A percentile compares a stretch with the other conserved stretches of the same genome.
Conservation (phyloP, 1,140 invertebrate species). For the Bacillus rossius region DNA sequence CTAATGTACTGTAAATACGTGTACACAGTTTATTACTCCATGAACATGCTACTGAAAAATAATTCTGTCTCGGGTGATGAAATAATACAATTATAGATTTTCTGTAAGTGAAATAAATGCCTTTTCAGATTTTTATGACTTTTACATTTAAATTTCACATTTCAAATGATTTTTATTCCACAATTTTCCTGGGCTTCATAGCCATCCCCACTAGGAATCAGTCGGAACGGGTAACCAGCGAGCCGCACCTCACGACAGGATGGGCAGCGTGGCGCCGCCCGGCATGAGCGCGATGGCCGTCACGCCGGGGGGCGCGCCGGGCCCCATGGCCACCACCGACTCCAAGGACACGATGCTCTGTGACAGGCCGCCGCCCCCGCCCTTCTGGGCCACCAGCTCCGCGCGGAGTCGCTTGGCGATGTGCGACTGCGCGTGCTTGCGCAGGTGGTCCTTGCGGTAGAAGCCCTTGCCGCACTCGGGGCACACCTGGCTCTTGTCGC, state of each 20-base stretch:
- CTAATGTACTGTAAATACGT: too few relatives aligned
- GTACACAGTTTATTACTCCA: too few relatives aligned
- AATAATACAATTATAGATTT: too few relatives aligned
- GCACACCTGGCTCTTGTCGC: constrained; percentile 79
- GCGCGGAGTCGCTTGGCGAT: constrained; percentile 74
- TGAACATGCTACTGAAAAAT: too few relatives aligned
- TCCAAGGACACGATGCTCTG: constrained; percentile 7
- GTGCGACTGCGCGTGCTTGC: constrained; percentile 75
- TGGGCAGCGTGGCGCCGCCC: constrained; percentile 12
- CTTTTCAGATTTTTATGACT: too few relatives aligned
- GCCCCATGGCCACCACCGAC: constrained; percentile 10
- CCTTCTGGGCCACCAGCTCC: constrained; percentile 50
- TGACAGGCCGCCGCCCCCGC: background rate
- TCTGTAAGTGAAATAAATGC: too few relatives aligned
- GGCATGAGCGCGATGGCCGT: constrained; percentile 16
- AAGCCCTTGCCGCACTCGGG: constrained; percentile 79
- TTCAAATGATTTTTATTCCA: too few relatives aligned
- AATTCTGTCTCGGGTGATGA: too few relatives aligned
- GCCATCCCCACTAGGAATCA: too few relatives aligned
- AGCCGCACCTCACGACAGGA: constrained; percentile 12
- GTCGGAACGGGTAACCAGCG: too few relatives aligned
- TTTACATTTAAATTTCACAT: too few relatives aligned
- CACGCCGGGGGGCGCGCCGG: constrained; percentile 7
- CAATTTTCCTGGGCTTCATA: too few relatives aligned
- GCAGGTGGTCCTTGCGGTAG: constrained; percentile 66